Conservation (phyloP, 2,113 vertebrate species). For the Dasyprocta punctata region DNA sequence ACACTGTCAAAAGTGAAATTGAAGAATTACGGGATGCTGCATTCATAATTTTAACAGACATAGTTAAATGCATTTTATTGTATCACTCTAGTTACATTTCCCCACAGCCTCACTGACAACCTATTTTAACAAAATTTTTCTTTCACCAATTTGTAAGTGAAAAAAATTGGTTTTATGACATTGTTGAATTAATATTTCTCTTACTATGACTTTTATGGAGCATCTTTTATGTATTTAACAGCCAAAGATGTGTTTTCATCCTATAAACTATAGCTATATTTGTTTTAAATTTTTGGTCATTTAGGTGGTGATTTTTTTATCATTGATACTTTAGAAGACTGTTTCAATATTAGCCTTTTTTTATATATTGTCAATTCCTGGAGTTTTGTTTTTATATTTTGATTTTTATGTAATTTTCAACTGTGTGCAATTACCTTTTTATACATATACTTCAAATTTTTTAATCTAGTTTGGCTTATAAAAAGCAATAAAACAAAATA, state of each 20-base stretch:
- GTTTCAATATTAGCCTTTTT: background rate
- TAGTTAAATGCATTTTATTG: background rate
- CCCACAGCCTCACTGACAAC: background rate
- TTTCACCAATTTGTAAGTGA: background rate
- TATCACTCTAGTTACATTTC: background rate
- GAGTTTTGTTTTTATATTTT: background rate
- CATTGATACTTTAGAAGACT: background rate
- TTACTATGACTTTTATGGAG: background rate
- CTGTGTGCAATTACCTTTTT: background rate
- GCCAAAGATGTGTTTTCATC: background rate
- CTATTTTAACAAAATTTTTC: background rate
- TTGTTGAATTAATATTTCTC: background rate
- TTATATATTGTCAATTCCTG: background rate
- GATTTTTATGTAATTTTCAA: background rate
- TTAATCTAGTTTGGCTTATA: background rate
- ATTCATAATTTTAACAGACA: background rate
- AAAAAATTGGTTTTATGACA: background rate
- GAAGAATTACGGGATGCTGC: background rate
- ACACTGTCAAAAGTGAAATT: background rate
- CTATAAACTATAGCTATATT: background rate
- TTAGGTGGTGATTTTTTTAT: background rate
- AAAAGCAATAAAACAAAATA: constrained; percentile 22
- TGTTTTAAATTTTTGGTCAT: background rate
- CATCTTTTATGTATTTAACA: background rate
- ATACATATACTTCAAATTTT: background rate